Base-by-base conservation (phyloP, 1,140 invertebrate genomes). In the Eubasilissa regina region DNA sequence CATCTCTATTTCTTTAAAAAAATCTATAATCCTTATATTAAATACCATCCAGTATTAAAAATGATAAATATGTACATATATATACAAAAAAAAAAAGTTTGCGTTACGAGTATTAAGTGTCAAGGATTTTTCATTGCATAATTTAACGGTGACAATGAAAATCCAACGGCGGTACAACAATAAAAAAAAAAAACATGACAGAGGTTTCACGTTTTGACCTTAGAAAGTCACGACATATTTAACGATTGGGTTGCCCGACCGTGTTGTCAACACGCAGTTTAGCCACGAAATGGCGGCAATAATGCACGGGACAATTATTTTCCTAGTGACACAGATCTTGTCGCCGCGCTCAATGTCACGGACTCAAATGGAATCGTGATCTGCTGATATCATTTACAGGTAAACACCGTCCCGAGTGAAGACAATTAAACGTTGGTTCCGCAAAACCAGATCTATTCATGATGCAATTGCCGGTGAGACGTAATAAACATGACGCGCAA, bases 131-230 rank as follows among this genome's bases (percentile, higher is more conserved):
- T 9, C 47, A 47, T 48, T 48, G 66, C n/a, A 70, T 70, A 70
- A 70, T 51, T 35, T 19, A 70, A 25, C 13, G 66, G 1, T 35
- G 17, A 70, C 66, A 48, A 48, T 25, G 45, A 70, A 70, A 70
- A 51, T 70, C 35, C 15, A 48, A 51, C 21, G 1, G 64, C 64
- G 11, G 55, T 58, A 21, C 55, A 58, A 25, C 60, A 64, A 62
- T 15, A 70, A 51, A 48, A 70, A 4, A n/a, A n/a, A n/a, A n/a
- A 19, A 3, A n/a, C 19, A 74, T 74, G 35, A 21, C 44, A 19
- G 48, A n/a, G 64, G 19, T 15, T 35, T 78, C 77, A 78, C 68
- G 77, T 60, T 78, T 73, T 60, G 68, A 72, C 77, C 68, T 78
- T 45, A 78, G 77, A 74, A 74, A 73, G 68, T 78, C 77, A 78